A percentile compares a stretch with the other conserved stretches of the same genome.
Evolutionary conservation across 2,113 vertebrate genomes (phyloP).

Genomic region (Lepidothrix coronata): DNA sequence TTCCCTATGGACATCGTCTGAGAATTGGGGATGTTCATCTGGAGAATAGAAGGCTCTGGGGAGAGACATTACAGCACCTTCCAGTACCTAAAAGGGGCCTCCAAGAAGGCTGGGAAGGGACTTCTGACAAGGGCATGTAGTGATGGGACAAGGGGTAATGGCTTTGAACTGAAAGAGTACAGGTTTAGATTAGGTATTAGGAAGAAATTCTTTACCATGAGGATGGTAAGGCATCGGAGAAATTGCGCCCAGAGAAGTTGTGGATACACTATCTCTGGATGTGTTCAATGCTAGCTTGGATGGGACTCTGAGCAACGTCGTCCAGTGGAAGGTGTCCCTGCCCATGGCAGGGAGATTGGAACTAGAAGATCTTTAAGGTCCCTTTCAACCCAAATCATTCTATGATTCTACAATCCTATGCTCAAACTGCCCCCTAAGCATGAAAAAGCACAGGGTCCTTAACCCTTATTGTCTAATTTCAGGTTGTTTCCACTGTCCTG

Average conservation of each 20-base stretch:
- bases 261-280: background rate
- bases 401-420: background rate
- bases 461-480: background rate
- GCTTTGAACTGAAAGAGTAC: background rate
- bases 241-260: background rate
- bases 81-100: background rate
- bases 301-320: background rate
- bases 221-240: background rate
- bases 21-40: background rate
- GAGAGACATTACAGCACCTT: background rate
- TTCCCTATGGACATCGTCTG: background rate
- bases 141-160: background rate
- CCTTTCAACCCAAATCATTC: background rate
- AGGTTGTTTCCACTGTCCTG: background rate
- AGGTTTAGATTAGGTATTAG: background rate
- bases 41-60: rapidly evolving
- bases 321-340: background rate
- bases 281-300: background rate
- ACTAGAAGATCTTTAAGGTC: background rate
- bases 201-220: background rate
- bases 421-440: background rate
- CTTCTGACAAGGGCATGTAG: background rate
- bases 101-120: background rate
- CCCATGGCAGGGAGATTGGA: background rate
- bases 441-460: background rate